phyloP scores from a whole-genome alignment of 2,113 vertebrate species.

The Cathartes aura region DNA sequence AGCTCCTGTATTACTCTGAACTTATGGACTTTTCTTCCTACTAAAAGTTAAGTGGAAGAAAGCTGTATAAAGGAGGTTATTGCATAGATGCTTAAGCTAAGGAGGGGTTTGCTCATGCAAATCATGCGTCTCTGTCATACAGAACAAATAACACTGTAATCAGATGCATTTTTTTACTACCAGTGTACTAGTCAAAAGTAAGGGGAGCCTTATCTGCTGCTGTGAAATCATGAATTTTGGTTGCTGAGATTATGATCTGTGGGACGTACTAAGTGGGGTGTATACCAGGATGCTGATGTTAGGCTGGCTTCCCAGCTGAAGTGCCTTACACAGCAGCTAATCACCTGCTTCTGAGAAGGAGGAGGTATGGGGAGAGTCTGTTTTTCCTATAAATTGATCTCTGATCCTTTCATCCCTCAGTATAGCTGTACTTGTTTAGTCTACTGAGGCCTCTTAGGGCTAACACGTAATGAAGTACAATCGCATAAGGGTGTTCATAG shows the following conservation, averaged over 20 bases:
- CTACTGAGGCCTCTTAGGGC: not conserved
- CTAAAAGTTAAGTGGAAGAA: not conserved
- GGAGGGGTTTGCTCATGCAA: not conserved
- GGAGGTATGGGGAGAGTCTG: not conserved
- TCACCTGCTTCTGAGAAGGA: constrained; percentile 23
- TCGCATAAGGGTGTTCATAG: not conserved
- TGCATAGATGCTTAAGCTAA: not conserved
- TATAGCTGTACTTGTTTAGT: not conserved
- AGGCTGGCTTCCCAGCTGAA: not conserved
- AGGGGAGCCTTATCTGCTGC: not conserved
- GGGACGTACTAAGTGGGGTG: not conserved
- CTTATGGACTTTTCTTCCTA: not conserved
- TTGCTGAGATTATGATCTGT: not conserved
- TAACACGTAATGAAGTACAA: not conserved
- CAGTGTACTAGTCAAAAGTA: not conserved
- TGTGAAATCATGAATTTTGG: not conserved
- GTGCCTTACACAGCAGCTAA: not conserved
- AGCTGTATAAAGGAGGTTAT: not conserved
- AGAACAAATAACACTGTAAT: not conserved
- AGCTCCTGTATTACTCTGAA: not conserved
- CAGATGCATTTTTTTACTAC: not conserved
- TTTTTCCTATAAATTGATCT: constrained; percentile 57
- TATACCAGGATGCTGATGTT: not conserved
- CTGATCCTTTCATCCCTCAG: constrained; percentile 45
- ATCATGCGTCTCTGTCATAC: not conserved